Evolutionary conservation across 2,888 invertebrate species (phyloP), one percentile per base, ranked within the genome.

Genomic region (Criorhina ranunculi): DNA sequence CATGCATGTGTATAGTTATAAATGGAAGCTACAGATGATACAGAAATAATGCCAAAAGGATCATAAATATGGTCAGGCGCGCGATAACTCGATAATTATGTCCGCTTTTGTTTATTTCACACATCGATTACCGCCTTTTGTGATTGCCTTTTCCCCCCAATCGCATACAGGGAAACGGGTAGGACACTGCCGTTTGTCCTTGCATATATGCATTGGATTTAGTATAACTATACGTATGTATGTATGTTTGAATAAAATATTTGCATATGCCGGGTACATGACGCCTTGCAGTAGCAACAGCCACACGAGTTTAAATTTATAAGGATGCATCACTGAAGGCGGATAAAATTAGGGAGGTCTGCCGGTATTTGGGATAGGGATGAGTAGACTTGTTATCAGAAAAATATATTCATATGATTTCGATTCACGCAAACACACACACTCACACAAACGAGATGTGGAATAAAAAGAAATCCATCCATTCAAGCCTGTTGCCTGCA

Each of bases 31-130:
- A 78, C 76, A 86, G 81, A 87, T 87, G 81, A 87, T 81, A 86
- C 78, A 77, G 86, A 85, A 85, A 80, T 85, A 86, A 85, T 78
- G 77, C 77, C 80, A 86, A 85, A 87, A 87, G 81, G 88, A 88
- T 87, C 87, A 88, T 88, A 88, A 88, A 88, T 88, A 87, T 88
- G 87, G 86, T 66, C 78, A 88, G 88, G 88, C 87, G 90, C 90
- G 90, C 91, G 91, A 91, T 91, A 91, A 91, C 91, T 91, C 90
- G 91, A 91, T 91, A 91, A 91, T 91, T 91, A 91, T 91, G 91
- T 91, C 90, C 91, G 90, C 89, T 91, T 91, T 90, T 91, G 90
- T 91, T 91, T 91, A 91, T 91, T 91, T 90, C 90, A 88, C 89
- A 91, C 91, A 91, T 91, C 90, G 91, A 91, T 91, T 91, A 91